Base-by-base conservation (phyloP, 2,797 vertebrate genomes). In the Sebastes itinus region DNA sequence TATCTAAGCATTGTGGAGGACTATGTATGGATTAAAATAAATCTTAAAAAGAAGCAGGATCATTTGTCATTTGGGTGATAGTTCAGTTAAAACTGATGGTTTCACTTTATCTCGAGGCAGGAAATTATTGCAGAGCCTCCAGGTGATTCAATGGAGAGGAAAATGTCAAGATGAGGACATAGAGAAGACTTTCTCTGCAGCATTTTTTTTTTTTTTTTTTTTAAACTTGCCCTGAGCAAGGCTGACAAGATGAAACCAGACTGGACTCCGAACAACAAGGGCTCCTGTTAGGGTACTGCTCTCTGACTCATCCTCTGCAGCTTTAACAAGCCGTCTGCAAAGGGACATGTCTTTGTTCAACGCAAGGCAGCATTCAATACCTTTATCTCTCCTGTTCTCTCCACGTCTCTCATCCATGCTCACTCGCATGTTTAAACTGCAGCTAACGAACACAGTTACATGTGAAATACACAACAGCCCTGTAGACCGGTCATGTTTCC, bases 231-330 rank as follows among this genome's bases (percentile, higher is more conserved):
- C 89, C 62, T 71, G 83, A 93, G 91, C 86, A 62, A 75, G 77
- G 78, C 88, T 92, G 93, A 94, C 80, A 76, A 94, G 93, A 95
- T 95, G 92, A 94, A 95, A 94, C 91, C 82, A 68, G 93, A 92
- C 90, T 90, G 89, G 85, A 89, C 90, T 88, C 80, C 0, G 84
- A 90, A 91, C 87, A 93, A 88, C 89, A 87, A 92, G 84, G 90
- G 76, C 88, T 91, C 86, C 84, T 91, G 92, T 92, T 90, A 82
- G 84, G 89, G 84, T 79, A 75, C 85, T 82, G 87, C 85, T 84
- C 89, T 93, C 87, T 93, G 94, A 94, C 93, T 94, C 93, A 93
- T 86, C 84, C 83, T 88, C 84, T 83, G 81, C 89, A 91, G 92
- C 88, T 87, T 87, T 91, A 92, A 92, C 88, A 91, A 92, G 92